Evolutionary conservation across 2,888 invertebrate genomes (phyloP), one percentile per base, ranked within the genome.

Genomic region (Drosophila borealis): DNA sequence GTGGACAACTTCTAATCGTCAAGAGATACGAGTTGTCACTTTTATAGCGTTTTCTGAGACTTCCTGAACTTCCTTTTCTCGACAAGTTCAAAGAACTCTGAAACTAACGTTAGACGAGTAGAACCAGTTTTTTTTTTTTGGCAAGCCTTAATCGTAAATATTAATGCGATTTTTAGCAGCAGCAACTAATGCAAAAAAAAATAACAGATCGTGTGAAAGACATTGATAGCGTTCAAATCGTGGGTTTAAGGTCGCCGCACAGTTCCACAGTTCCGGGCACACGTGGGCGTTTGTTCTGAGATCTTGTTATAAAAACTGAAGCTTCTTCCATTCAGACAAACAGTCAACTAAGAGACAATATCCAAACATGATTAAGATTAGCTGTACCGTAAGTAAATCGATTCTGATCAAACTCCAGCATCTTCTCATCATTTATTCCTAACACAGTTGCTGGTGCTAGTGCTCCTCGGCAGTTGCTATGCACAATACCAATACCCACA

Each of bases 51-150:
- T 54, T 55, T 53, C 14, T 21, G 25, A 36, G 48, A 79, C 71
- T 85, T 89, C 84, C 84, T 89, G 86, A 50, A 79, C 74, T 74
- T 81, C 88, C 89, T 78, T 70, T 64, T 72, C 48, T 44, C 56
- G 49, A 29, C 39, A 44, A 83, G 84, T 84, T 84, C 89, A 88
- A 85, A 70, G 72, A 89, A 85, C 84, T 82, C 17, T 56, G 6
- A 68, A 57, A 55, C 42, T 13, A 70, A 68, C 17, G 17, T 48
- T 62, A 42, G 66, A 21, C 56, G 42, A 9, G 63, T 8, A 25
- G 14, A 78, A 81, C 88, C 74, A 64, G 83, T 88, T 89, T 89
- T 67, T 14, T 10, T 14, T 39, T 33, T 61, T 37, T 29, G 54
- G 36, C 57, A 44, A 55, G 45, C 14, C 50, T 36, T 54, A 41